A percentile compares a stretch with the other conserved stretches of the same genome.
Evolutionary conservation across 2,113 vertebrate species (phyloP).

Genomic region (Peromyscus polionotus): DNA sequence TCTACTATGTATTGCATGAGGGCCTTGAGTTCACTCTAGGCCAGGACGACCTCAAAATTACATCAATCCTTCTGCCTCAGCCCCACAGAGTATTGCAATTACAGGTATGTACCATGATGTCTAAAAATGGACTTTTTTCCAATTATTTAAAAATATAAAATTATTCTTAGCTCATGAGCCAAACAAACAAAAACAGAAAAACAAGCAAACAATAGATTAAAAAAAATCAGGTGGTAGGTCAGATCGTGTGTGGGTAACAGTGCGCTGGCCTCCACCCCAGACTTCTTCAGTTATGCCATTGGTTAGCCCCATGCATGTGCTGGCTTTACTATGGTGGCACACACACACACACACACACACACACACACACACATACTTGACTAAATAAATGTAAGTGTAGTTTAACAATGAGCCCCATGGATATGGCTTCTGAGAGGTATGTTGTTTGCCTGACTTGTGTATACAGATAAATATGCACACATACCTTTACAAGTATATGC

Average conservation of each 20-base stretch:
- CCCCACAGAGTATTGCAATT: too few relatives aligned
- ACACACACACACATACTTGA: background rate
- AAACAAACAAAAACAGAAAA: background rate
- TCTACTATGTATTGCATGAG: too few relatives aligned
- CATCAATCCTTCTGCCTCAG: background rate
- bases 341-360: background rate
- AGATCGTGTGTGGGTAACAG: background rate
- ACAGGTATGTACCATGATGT: background rate
- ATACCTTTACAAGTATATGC: too few relatives aligned
- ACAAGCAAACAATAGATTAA: background rate
- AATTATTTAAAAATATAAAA: background rate
- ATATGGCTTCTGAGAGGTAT: background rate
- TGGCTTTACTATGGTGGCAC: background rate
- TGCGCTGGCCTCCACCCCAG: background rate
- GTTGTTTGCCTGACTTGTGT: background rate
- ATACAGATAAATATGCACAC: too few relatives aligned
- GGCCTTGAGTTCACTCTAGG: background rate
- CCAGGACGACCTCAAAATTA: background rate
- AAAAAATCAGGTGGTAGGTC: background rate
- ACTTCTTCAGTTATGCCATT: background rate
- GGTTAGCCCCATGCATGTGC: background rate
- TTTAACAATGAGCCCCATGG: background rate
- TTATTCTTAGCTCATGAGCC: background rate
- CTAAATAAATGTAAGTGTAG: background rate
- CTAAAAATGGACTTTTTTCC: background rate